Evolutionary conservation across 1,140 invertebrate species (phyloP), one percentile per base, ranked within the genome.

Genomic region (Antheraea pernyi): DNA sequence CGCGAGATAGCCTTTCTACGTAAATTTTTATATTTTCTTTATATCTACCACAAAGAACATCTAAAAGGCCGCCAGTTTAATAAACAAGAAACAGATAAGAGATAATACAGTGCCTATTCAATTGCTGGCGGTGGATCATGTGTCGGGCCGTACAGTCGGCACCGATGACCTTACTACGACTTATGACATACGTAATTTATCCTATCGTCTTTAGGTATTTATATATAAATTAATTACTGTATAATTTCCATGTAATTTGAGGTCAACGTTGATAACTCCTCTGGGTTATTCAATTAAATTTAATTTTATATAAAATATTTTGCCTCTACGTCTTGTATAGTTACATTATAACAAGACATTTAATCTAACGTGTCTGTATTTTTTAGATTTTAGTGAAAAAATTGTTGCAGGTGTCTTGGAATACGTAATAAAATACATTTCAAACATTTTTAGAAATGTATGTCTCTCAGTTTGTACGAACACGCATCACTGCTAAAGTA

Each of bases 51-150:
- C 67, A 53, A 65, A 64, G 61, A 68, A 48, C 62, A 74, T 77
- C 62, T 69, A 73, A 85, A 76, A 73, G 67, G 70, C 85, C 84
- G 85, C 75, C 78, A 75, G 77, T 77, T 81, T 85, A 84, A 83
- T 85, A 79, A 87, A 83, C 79, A 82, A 84, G 74, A 75, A 76
- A 75, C 67, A 75, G 80, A 87, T 87, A 87, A 84, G 68, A 79
- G 81, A 87, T 86, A 83, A 85, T 67, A 70, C 71, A 64, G 64
- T 68, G 70, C 68, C 69, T 73, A 82, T 85, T 86, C 82, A 89
- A 89, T 86, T 85, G 81, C 76, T 74, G 78, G 79, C 81, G 76
- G 73, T 78, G 74, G 72, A 82, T 82, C 71, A 73, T 71, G 78
- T 79, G 80, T 64, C 73, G 73, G 65, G 75, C 78, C 77, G 73